Percentiles rank a stretch among this genome's conserved stretches.
These are phyloP conservation scores for Pampus argenteus DNA, from an alignment of 2,797 vertebrate genomes.

Conservation along the genomic window DNA sequence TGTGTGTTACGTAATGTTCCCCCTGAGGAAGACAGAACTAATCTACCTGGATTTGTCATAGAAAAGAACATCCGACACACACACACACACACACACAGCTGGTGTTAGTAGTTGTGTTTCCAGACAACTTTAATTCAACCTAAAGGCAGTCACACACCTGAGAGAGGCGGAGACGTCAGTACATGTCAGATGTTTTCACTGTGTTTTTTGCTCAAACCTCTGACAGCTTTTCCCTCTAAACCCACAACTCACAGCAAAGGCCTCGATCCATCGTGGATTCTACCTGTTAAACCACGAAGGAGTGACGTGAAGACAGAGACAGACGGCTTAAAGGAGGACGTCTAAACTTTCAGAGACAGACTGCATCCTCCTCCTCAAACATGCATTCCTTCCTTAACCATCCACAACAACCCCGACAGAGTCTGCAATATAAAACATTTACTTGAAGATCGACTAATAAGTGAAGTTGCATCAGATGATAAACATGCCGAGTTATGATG, in stretches of 20 bases:
- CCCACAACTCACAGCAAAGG: slow-evolving; percentile 22
- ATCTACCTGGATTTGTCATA: slow-evolving; percentile 60
- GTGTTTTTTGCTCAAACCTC: slow-evolving; percentile 5
- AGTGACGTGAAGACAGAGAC: slow-evolving; percentile 16
- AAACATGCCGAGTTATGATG: background rate
- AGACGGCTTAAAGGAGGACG: slow-evolving; percentile 17
- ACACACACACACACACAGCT: background rate
- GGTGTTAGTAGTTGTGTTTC: background rate
- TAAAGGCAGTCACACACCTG: slow-evolving; percentile 4
- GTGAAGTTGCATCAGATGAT: background rate
- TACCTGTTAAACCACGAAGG: background rate
- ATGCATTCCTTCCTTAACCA: no score
- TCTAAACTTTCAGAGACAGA: slow-evolving; percentile 37
- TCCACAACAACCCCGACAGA: background rate
- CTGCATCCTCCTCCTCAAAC: slow-evolving; percentile 2
- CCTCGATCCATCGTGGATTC: slow-evolving; percentile 28
- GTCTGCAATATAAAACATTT: background rate
- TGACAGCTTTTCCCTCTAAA: background rate
- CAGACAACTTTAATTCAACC: slow-evolving; percentile 12
- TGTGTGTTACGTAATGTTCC: slow-evolving; percentile 19
- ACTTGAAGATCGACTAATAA: background rate
- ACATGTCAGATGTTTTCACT: background rate
- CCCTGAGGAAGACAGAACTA: slow-evolving; percentile 47
- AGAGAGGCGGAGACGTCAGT: background rate
- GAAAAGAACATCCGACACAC: slow-evolving; percentile 16